These are phyloP conservation scores for Nomada fucata DNA, from an alignment of 2,888 invertebrate genomes.

Conservation along the genomic window DNA sequence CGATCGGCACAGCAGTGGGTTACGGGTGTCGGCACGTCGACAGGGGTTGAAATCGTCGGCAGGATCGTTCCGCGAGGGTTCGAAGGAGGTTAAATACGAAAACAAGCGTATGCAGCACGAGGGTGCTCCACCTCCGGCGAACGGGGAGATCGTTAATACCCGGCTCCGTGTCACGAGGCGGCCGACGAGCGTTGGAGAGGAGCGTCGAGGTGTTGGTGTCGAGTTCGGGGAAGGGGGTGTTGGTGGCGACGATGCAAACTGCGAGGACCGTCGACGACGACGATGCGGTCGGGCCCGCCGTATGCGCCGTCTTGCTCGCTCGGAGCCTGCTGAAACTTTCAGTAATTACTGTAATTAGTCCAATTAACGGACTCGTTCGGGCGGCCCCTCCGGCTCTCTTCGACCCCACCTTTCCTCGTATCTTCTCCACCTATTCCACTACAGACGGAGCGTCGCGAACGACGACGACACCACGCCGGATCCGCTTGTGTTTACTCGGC, in stretches of 20 bases:
- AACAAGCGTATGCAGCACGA: constrained; percentile 77
- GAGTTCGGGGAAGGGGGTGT: constrained; percentile 51
- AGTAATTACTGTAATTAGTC: constrained; percentile 84
- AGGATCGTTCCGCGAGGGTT: constrained; percentile 22
- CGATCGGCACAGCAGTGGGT: constrained; percentile 18
- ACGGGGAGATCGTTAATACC: constrained; percentile 77
- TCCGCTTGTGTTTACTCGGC: constrained; percentile 57
- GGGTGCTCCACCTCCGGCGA: constrained; percentile 67
- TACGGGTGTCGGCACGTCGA: constrained; percentile 35
- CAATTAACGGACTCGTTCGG: constrained; percentile 84
- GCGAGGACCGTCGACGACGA: constrained; percentile 47
- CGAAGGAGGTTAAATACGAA: constrained; percentile 74
- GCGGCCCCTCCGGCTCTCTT: constrained; percentile 76
- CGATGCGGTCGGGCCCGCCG: constrained; percentile 64
- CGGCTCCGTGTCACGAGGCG: constrained; percentile 72
- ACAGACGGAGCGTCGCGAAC: constrained; percentile 58
- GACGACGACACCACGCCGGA: constrained; percentile 62
- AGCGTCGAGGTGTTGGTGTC: constrained; percentile 49
- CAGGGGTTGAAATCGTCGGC: constrained; percentile 35
- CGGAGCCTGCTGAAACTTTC: constrained; percentile 82
- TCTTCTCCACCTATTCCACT: constrained; percentile 51
- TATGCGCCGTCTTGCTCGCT: constrained; percentile 67
- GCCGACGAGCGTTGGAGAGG: constrained; percentile 51
- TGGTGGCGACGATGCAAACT: constrained; percentile 70
- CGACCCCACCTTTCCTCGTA: constrained; percentile 67